Conservation (phyloP, 2,113 vertebrate species). For the Gulo gulo region DNA sequence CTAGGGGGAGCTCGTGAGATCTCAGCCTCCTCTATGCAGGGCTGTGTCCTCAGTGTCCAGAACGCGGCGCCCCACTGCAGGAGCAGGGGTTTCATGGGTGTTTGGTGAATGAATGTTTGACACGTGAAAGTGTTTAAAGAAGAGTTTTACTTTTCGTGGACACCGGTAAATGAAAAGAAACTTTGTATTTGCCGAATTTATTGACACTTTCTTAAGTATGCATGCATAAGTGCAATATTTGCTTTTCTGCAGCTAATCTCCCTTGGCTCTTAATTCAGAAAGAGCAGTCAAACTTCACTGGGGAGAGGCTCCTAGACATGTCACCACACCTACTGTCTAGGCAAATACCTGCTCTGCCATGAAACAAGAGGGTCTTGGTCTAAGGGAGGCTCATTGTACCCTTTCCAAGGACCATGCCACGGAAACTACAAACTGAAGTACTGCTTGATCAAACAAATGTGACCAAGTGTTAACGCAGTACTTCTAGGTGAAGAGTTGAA, state of each 20-base stretch:
- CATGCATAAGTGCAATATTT: not conserved
- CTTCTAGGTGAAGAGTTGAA: not conserved
- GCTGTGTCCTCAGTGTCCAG: too few species aligned
- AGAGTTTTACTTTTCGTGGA: not conserved
- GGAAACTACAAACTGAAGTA: not conserved
- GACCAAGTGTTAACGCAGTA: not conserved
- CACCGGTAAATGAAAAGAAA: not conserved
- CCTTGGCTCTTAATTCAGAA: not conserved
- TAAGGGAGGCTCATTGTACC: not conserved
- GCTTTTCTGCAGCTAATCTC: not conserved
- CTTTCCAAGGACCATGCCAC: not conserved
- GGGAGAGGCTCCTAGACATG: not conserved
- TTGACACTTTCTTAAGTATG: not conserved
- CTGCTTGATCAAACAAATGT: not conserved
- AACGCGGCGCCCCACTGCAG: not conserved
- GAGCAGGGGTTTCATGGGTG: not conserved
- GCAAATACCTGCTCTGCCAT: not conserved
- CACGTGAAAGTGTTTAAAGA: not conserved
- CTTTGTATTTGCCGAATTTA: not conserved
- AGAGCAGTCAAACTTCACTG: not conserved
- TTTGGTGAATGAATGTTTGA: not conserved
- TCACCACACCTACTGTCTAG: not conserved
- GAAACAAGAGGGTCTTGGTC: not conserved
- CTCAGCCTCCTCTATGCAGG: not conserved
- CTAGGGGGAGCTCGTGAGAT: not conserved